phyloP scores from a whole-genome alignment of 2,888 invertebrate genomes.

The Arge pagana region DNA sequence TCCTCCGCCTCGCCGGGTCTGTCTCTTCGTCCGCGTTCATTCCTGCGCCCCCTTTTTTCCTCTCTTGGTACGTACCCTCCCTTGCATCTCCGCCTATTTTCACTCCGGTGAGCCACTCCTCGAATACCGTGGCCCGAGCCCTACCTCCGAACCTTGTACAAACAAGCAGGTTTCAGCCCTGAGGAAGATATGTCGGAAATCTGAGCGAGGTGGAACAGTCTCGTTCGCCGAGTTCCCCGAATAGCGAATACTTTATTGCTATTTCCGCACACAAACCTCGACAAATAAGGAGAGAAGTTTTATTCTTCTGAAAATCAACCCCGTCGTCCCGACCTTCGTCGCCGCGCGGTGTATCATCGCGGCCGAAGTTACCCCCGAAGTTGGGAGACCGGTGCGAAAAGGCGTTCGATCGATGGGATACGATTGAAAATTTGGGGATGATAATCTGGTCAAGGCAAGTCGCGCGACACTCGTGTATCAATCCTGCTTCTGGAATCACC shows the following conservation, averaged over 20 bases:
- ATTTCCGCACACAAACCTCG: conserved; percentile 39
- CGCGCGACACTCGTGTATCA: too few species aligned
- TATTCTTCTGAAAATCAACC: conserved; percentile 25
- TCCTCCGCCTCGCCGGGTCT: neutral
- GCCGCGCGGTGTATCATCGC: too few species aligned
- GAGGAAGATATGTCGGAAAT: conserved; percentile 38
- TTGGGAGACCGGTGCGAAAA: conserved; percentile 7
- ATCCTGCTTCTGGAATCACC: too few species aligned
- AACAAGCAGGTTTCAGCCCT: conserved; percentile 51
- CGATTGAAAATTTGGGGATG: too few species aligned
- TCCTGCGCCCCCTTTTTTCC: conserved; percentile 23
- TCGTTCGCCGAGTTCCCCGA: conserved; percentile 12
- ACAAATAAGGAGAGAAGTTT: conserved; percentile 35
- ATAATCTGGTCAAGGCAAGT: too few species aligned
- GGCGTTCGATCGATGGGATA: neutral
- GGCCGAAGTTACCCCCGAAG: conserved; percentile 18
- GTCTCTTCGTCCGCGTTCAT: neutral
- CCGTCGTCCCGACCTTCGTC: too few species aligned
- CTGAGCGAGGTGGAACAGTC: conserved; percentile 19
- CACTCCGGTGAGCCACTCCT: conserved; percentile 17
- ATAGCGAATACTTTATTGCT: conserved; percentile 36
- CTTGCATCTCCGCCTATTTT: conserved; percentile 6
- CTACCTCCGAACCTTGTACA: conserved; percentile 39
- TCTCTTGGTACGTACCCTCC: conserved; percentile 24
- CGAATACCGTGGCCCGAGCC: neutral